These are phyloP conservation scores for Coenobita brevimanus DNA, from an alignment of 1,140 invertebrate genomes.

Conservation along the genomic window DNA sequence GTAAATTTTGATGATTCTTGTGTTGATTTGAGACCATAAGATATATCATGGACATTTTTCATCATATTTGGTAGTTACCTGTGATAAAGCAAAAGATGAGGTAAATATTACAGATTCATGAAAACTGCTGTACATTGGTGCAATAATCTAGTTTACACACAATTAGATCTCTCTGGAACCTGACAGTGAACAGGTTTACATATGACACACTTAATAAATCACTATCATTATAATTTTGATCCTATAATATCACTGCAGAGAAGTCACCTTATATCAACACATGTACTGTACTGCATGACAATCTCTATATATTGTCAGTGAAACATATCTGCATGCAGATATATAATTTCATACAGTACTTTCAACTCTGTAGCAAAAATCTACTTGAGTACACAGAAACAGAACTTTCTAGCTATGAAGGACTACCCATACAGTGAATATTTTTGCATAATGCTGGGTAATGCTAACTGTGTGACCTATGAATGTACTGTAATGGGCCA, in stretches of 20 bases:
- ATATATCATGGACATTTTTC: too few species aligned
- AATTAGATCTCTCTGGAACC: slow-evolving; percentile 21
- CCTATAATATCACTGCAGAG: slow-evolving; percentile 53
- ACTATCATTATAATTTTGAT: slow-evolving; percentile 52
- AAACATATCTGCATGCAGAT: slow-evolving; percentile 8
- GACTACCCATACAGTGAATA: neutral
- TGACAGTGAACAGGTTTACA: slow-evolving; percentile 9
- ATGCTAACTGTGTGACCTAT: neutral
- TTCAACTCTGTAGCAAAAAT: slow-evolving; percentile 54
- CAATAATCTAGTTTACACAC: neutral
- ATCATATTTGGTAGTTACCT: too few species aligned
- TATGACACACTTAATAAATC: slow-evolving; percentile 26
- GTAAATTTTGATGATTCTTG: neutral
- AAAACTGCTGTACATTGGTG: too few species aligned
- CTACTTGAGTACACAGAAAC: neutral
- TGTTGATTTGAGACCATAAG: neutral
- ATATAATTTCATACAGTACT: slow-evolving; percentile 36
- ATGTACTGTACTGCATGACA: slow-evolving; percentile 13
- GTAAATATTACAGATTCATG: too few species aligned
- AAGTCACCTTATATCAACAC: slow-evolving; percentile 18
- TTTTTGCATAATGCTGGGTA: slow-evolving; percentile 25
- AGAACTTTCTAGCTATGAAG: slow-evolving; percentile 17
- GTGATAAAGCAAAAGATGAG: too few species aligned
- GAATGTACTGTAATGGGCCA: too few species aligned
- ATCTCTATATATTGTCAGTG: slow-evolving; percentile 6